A percentile compares a stretch with the other conserved stretches of the same genome.
Conservation (phyloP, 2,888 invertebrate species). For the Dorcus hopei region DNA sequence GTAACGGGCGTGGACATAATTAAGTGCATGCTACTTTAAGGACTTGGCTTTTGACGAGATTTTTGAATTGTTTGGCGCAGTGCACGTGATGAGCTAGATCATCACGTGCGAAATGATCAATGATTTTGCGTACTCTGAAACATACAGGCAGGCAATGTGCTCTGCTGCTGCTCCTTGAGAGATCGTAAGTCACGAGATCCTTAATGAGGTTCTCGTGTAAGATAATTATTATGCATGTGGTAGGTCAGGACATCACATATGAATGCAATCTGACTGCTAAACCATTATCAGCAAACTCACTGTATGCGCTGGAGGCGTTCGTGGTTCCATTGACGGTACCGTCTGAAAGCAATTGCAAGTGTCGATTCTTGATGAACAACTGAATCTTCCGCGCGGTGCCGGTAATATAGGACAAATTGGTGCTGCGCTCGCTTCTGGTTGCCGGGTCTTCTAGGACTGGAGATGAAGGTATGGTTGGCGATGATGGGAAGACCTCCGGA, state of each 20-base stretch:
- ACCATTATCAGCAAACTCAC: conserved; percentile 58
- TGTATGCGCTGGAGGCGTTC: conserved; percentile 77
- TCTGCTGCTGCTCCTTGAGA: too few species aligned
- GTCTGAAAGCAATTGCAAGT: conserved; percentile 78
- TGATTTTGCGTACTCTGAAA: too few species aligned
- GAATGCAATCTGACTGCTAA: neutral
- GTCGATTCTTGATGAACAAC: conserved; percentile 80
- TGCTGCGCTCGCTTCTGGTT: conserved; percentile 71
- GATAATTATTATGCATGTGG: conserved; percentile 16
- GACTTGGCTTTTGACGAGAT: too few species aligned
- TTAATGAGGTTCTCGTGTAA: neutral
- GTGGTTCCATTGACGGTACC: conserved; percentile 82
- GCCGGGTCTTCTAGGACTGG: conserved; percentile 33
- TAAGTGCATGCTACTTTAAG: too few species aligned
- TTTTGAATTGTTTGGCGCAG: too few species aligned
- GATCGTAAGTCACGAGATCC: too few species aligned
- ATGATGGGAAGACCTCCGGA: conserved; percentile 29
- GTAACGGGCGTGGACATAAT: too few species aligned
- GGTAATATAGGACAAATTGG: conserved; percentile 77
- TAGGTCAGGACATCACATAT: conserved; percentile 24
- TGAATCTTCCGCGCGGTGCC: conserved; percentile 77
- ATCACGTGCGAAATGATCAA: too few species aligned
- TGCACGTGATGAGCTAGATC: too few species aligned
- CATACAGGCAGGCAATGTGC: too few species aligned
- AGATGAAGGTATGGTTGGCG: conserved; percentile 16